A percentile compares a stretch with the other conserved stretches of the same genome.
These are phyloP conservation scores for Polylopha cassiicola DNA, from an alignment of 2,888 invertebrate genomes.

Conservation along the genomic window DNA sequence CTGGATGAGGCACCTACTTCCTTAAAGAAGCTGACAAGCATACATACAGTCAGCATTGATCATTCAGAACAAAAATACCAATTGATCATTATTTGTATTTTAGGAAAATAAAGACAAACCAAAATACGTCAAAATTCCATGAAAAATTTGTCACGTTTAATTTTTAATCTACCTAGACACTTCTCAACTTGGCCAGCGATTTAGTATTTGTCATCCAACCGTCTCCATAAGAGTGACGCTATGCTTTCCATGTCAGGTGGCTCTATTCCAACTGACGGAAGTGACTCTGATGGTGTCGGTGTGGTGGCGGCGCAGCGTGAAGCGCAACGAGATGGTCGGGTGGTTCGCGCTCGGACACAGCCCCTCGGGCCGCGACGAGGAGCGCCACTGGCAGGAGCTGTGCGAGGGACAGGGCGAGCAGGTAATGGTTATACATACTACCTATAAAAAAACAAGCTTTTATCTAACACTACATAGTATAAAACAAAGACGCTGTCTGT, in stretches of 20 bases:
- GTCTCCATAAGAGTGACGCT: not conserved
- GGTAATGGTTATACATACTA: slow-evolving; percentile 55
- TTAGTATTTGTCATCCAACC: too few species aligned
- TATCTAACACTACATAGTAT: too few species aligned
- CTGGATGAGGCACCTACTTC: too few species aligned
- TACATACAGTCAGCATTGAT: too few species aligned
- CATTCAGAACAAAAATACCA: too few species aligned
- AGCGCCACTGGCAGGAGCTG: slow-evolving; percentile 96
- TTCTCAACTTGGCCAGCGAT: too few species aligned
- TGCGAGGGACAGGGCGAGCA: slow-evolving; percentile 92
- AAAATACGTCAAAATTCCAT: too few species aligned
- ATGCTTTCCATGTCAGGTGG: slow-evolving; percentile 79
- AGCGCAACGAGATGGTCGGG: slow-evolving; percentile 97
- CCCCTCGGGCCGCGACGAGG: slow-evolving; percentile 94
- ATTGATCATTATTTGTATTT: too few species aligned
- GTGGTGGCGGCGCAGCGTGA: slow-evolving; percentile 94
- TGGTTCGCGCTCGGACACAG: slow-evolving; percentile 97
- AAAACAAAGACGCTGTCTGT: not conserved
- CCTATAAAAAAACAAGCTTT: not conserved
- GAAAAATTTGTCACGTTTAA: too few species aligned
- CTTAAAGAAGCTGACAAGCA: too few species aligned
- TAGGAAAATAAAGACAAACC: too few species aligned
- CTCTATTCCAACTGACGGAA: slow-evolving; percentile 95
- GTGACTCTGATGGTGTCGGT: slow-evolving; percentile 96
- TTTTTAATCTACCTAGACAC: too few species aligned